Conservation (phyloP, 2,797 vertebrate genomes). For the Lagothrix lagotricha region DNA sequence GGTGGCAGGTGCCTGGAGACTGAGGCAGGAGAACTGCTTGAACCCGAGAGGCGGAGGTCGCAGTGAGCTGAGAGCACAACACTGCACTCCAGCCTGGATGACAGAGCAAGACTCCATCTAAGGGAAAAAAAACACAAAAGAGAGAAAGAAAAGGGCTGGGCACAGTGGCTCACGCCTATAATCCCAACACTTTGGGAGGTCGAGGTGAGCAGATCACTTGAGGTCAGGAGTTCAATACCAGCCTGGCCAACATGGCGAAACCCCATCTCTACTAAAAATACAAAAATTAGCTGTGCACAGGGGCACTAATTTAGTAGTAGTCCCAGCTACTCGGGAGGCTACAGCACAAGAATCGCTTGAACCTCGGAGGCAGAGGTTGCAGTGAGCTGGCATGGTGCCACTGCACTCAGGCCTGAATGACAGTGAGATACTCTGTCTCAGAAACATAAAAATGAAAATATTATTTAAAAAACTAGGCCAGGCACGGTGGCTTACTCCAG, state of each 20-base stretch:
- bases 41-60: background rate
- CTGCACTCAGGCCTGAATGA: background rate
- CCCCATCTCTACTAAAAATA: background rate
- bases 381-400: background rate
- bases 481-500: background rate
- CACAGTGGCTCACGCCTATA: background rate
- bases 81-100: background rate
- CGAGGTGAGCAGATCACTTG: background rate
- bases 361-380: background rate
- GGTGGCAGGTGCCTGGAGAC: background rate
- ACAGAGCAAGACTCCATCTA: background rate
- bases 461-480: background rate
- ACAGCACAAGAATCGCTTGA: background rate
- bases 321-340: background rate
- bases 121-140: too few relatives aligned
- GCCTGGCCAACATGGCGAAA: background rate
- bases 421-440: background rate
- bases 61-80: background rate
- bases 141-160: background rate
- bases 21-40: background rate
- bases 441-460: background rate
- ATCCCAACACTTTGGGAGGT: background rate
- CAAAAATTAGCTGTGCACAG: background rate
- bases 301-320: background rate
- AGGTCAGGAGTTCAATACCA: background rate